Percentiles rank a stretch among this genome's conserved stretches.
Conservation (phyloP, 2,113 vertebrate species). For the Alectura lathami region DNA sequence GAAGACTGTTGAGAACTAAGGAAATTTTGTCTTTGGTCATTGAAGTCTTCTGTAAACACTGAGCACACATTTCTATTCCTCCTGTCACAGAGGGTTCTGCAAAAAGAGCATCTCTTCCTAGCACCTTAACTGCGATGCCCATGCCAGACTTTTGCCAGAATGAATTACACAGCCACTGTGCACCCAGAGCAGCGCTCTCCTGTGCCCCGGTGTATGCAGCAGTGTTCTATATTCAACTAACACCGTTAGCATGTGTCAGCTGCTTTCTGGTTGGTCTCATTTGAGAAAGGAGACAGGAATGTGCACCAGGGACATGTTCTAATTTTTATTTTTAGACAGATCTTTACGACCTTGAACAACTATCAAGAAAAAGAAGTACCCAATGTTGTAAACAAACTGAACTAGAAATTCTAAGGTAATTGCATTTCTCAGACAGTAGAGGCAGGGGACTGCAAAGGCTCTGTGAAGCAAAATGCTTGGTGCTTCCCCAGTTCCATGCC, state of each 20-base stretch:
- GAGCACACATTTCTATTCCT: background rate
- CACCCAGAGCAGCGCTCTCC: background rate
- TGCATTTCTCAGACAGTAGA: background rate
- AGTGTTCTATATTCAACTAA: background rate
- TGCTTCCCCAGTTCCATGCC: background rate
- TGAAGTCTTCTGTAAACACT: background rate
- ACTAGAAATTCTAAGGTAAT: constrained; percentile 23
- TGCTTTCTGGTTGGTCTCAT: constrained; percentile 32
- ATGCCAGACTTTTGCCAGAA: background rate
- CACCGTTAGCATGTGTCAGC: background rate
- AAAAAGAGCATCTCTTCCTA: background rate
- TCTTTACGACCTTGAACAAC: constrained; percentile 43
- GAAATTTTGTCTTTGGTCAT: background rate
- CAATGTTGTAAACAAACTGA: constrained; percentile 19
- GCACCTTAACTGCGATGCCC: background rate
- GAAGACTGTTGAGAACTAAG: background rate
- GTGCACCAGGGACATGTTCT: constrained; percentile 15
- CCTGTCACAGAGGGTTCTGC: background rate
- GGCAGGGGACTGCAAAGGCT: background rate
- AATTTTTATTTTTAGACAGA: constrained; percentile 62
- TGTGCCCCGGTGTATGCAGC: background rate
- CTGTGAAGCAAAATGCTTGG: background rate
- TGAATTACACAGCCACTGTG: background rate
- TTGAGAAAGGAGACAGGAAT: constrained; percentile 47
- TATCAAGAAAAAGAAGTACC: constrained; percentile 2